Base-by-base conservation (phyloP, 2,797 vertebrate genomes). In the Bufotes viridis region DNA sequence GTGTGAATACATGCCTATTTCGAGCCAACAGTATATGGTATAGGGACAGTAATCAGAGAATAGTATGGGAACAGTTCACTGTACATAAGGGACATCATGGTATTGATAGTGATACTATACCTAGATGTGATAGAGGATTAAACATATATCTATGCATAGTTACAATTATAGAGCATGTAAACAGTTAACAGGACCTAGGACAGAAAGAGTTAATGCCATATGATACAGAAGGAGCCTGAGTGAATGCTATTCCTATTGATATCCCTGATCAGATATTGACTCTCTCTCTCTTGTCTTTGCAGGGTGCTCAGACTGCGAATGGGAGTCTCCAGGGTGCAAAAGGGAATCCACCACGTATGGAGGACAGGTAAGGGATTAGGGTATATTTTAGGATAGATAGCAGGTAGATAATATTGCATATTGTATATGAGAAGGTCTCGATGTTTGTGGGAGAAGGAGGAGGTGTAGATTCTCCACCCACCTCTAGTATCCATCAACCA, bases 401-500 rank as follows among this genome's bases (percentile, higher is more conserved):
- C 81, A 81, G 63, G 70, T 42, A 29, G n/a, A n/a, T 51, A 70
- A 53, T 57, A 61, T 78, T 85, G 65, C 14, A 74, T 80, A 70
- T 84, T 51, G 11, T 76, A 67, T 78, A 74, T 81, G 88, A 78
- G 79, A 26, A 72, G 80, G 76, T 67, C 42, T 70, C 61, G 57
- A 61, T 84, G 58, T 86, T 34, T 84, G 29, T 81, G 57, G 58
- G 29, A 91, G 90, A 93, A 92, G 91, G 92, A 93, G 90, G 91
- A 90, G 90, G 84, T 42, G 34, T 22, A 57, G 29, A 84, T 70
- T 83, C 86, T 82, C 85, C 86, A 87, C 90, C 87, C 88, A 84
- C 88, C 88, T 55, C 87, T 87, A 70, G 85, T 69, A 89, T 86
- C 88, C 88, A 87, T 89, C 70, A 86, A 78, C 29, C 61, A 82